Percentiles rank a stretch among this genome's conserved stretches.
Conservation (phyloP, 2,888 invertebrate genomes). For the Cantharis nigra region DNA sequence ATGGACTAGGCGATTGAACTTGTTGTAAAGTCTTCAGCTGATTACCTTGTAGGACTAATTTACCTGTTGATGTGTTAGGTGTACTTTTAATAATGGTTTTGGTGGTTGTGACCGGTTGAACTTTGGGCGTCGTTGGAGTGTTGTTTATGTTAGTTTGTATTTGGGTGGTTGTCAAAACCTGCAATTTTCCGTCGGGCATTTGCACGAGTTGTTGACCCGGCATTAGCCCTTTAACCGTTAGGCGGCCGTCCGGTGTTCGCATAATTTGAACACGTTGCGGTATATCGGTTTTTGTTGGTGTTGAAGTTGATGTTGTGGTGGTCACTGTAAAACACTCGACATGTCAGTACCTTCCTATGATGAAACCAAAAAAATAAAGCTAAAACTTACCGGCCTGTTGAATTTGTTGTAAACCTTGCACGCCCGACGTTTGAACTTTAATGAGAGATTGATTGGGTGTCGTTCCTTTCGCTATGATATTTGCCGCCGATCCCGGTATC, state of each 20-base stretch:
- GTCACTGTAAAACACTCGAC: conserved; percentile 21
- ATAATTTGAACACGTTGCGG: conserved; percentile 88
- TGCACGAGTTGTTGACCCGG: conserved; percentile 93
- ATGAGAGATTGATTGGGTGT: conserved; percentile 58
- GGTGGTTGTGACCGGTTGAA: conserved; percentile 40
- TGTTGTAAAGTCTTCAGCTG: conserved; percentile 38
- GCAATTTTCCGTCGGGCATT: conserved; percentile 91
- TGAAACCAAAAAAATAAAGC: background rate
- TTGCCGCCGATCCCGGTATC: conserved; percentile 61
- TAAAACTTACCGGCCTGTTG: conserved; percentile 52
- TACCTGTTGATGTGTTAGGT: conserved; percentile 43
- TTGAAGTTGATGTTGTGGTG: conserved; percentile 42
- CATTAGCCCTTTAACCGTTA: conserved; percentile 88
- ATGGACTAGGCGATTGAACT: conserved; percentile 40
- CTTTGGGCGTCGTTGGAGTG: conserved; percentile 51
- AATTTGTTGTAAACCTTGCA: conserved; percentile 48
- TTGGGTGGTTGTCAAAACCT: conserved; percentile 75
- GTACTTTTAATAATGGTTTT: conserved; percentile 45
- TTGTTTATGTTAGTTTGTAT: conserved; percentile 53
- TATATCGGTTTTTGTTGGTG: conserved; percentile 43
- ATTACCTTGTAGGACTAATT: conserved; percentile 42
- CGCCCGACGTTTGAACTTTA: conserved; percentile 55
- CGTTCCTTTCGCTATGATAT: conserved; percentile 59
- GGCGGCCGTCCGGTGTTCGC: conserved; percentile 86
- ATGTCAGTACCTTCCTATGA: background rate